Conservation (phyloP, 2,888 invertebrate genomes). For the Lymantria dispar region DNA sequence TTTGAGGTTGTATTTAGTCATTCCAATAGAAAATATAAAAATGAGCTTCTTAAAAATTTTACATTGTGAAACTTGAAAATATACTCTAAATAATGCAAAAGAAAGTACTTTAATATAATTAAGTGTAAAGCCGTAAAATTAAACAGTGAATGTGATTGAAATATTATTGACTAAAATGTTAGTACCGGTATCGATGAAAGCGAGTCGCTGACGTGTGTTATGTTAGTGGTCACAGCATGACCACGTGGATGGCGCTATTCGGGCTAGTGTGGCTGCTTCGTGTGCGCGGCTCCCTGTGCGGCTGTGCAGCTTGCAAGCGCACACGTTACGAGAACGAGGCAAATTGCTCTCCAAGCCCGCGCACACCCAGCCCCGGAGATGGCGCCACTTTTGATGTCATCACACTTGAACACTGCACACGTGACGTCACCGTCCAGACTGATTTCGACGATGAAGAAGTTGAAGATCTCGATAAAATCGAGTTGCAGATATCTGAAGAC, state of each 20-base stretch:
- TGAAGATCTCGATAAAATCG: slow-evolving; percentile 74
- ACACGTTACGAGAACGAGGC: slow-evolving; percentile 64
- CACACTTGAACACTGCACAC: slow-evolving; percentile 70
- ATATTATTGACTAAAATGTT: not conserved
- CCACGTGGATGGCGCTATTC: slow-evolving; percentile 91
- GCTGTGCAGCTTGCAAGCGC: slow-evolving; percentile 87
- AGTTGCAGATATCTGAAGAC: slow-evolving; percentile 71
- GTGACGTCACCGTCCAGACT: slow-evolving; percentile 78
- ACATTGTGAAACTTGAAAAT: too few species aligned
- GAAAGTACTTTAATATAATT: too few species aligned
- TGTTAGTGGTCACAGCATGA: slow-evolving; percentile 69
- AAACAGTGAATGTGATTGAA: not conserved
- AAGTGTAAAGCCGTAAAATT: slow-evolving; percentile 10
- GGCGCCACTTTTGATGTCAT: slow-evolving; percentile 72
- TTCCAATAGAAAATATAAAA: too few species aligned
- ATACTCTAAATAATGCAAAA: too few species aligned
- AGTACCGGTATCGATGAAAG: slow-evolving; percentile 1
- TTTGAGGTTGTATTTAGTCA: too few species aligned
- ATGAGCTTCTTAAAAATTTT: too few species aligned
- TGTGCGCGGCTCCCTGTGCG: slow-evolving; percentile 90
- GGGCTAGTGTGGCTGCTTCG: slow-evolving; percentile 93
- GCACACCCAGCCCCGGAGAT: slow-evolving; percentile 51
- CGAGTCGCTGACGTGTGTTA: slow-evolving; percentile 47
- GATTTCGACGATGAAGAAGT: slow-evolving; percentile 75
- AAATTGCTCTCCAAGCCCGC: slow-evolving; percentile 50